Percentiles rank a stretch among this genome's conserved stretches.
Conservation (phyloP, 2,113 vertebrate genomes). For the Pituophis catenifer region DNA sequence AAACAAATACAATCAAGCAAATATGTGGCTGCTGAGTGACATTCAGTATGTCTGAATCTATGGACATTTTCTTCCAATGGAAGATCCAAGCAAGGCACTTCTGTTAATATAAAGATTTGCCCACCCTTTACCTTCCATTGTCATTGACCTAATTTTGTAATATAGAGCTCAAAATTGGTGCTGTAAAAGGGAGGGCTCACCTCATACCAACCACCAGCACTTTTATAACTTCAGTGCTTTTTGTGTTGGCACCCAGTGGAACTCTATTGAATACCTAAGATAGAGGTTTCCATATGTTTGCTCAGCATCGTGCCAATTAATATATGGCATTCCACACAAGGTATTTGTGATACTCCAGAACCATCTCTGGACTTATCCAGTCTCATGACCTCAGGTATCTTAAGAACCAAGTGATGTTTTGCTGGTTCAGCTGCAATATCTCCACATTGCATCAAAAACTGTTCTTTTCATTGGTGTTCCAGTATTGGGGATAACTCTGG, state of each 20-base stretch:
- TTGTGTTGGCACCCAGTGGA: not conserved
- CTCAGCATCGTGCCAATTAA: not conserved
- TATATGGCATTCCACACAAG: not conserved
- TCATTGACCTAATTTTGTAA: not conserved
- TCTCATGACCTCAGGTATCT: not conserved
- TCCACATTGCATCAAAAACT: not conserved
- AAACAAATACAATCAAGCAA: not conserved
- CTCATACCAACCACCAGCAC: not conserved
- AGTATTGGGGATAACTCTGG: not conserved
- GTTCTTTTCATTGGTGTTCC: not conserved
- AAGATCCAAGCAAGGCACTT: not conserved
- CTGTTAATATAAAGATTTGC: not conserved
- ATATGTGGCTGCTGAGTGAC: not conserved
- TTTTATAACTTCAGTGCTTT: not conserved
- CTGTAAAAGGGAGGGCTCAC: not conserved
- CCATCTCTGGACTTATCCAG: not conserved
- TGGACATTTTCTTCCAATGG: not conserved
- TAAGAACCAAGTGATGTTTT: not conserved
- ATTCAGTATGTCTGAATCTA: not conserved
- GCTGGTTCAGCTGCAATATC: not conserved
- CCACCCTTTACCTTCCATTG: not conserved
- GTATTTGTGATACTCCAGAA: not conserved
- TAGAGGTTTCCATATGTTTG: not conserved
- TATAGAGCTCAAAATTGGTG: not conserved
- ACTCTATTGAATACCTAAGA: not conserved